These are phyloP conservation scores for Habrosyne pyritoides DNA, from an alignment of 2,888 invertebrate genomes.

Conservation along the genomic window DNA sequence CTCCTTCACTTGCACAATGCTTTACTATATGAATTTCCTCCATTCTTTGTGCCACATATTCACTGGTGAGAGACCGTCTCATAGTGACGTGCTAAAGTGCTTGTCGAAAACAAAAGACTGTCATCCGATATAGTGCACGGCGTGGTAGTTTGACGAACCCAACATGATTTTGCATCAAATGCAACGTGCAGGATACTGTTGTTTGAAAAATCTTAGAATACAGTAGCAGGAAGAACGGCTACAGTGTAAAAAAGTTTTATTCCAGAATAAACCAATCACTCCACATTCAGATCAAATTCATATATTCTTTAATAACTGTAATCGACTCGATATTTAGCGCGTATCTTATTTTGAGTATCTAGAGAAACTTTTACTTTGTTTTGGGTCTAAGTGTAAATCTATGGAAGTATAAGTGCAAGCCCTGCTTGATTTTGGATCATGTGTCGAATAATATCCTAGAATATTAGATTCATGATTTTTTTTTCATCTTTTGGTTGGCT, in stretches of 20 bases:
- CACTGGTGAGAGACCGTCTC: constrained; percentile 40
- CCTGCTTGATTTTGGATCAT: no score
- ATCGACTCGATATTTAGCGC: no score
- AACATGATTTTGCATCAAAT: constrained; percentile 1
- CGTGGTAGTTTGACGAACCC: constrained; percentile 18
- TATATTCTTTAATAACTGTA: no score
- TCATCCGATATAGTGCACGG: constrained; percentile 61
- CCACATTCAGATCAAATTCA: no score
- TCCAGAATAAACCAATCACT: background rate
- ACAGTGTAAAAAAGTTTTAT: background rate
- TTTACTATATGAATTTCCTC: constrained; percentile 11
- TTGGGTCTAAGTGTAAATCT: no score
- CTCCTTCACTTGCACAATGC: background rate
- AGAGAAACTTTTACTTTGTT: no score
- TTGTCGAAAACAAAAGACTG: constrained; percentile 63
- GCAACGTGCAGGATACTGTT: background rate
- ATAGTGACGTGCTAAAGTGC: constrained; percentile 61
- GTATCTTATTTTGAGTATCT: no score
- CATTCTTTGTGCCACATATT: constrained; percentile 39
- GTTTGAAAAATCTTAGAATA: background rate
- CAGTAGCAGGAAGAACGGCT: background rate
- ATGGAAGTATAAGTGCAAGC: no score
- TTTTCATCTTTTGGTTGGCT: no score
- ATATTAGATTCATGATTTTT: no score
- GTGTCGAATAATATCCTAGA: no score